phyloP scores from a whole-genome alignment of 2,888 invertebrate genomes.

The Dascillus cervinus region DNA sequence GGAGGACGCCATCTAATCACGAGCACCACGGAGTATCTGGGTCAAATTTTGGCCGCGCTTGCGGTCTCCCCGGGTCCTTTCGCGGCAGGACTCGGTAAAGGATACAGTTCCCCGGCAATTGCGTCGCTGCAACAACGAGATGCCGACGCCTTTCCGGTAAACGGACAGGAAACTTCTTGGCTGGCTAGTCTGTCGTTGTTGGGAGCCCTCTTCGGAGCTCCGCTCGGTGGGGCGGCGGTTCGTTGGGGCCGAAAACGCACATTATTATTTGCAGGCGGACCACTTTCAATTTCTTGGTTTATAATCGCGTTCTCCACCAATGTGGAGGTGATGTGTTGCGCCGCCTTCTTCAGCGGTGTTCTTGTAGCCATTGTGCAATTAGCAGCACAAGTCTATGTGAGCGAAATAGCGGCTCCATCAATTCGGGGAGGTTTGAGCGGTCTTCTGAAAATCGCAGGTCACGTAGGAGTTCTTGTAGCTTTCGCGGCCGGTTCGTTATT shows the following conservation, averaged over 20 bases:
- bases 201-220: constrained; percentile 74
- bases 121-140: constrained; percentile 61
- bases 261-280: constrained; percentile 63
- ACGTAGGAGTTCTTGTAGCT: constrained; percentile 76
- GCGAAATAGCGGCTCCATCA: constrained; percentile 82
- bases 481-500: constrained; percentile 77
- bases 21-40: constrained; percentile 34
- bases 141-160: constrained; percentile 56
- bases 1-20: constrained; percentile 35
- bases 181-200: constrained; percentile 70
- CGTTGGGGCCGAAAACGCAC: constrained; percentile 64
- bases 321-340: constrained; percentile 72
- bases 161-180: constrained; percentile 73
- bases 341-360: constrained; percentile 73
- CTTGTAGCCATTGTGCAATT: constrained; percentile 41
- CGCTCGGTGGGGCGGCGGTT: constrained; percentile 71
- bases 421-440: constrained; percentile 82
- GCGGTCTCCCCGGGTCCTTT: constrained; percentile 74
- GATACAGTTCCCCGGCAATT: constrained; percentile 75
- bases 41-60: constrained; percentile 67
- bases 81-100: constrained; percentile 72
- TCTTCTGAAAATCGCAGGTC: constrained; percentile 76
- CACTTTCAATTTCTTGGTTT: constrained; percentile 74
- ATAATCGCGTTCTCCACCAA: constrained; percentile 70
- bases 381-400: constrained; percentile 66